A percentile compares a stretch with the other conserved stretches of the same genome.
phyloP scores from a whole-genome alignment of 2,888 invertebrate species.

The Atrina japonica region DNA sequence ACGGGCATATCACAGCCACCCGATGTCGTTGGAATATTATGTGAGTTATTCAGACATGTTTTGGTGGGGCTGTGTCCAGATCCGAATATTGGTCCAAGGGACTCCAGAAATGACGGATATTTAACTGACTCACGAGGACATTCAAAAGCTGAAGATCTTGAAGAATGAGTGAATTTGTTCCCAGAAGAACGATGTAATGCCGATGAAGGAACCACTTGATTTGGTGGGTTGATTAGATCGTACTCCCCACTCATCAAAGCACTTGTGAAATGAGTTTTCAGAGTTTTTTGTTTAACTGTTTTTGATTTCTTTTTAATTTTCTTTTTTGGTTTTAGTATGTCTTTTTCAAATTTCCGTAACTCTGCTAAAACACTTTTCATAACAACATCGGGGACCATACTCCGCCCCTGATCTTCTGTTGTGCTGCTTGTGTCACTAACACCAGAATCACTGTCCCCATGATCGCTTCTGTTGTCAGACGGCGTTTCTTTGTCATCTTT shows the following conservation, averaged over 20 bases:
- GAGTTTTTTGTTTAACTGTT: constrained; percentile 43
- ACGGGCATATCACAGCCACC: constrained; percentile 53
- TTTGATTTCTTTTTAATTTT: constrained; percentile 60
- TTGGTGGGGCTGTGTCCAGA: constrained; percentile 13
- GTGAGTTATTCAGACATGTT: not conserved
- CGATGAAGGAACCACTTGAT: constrained; percentile 69
- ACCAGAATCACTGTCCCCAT: constrained; percentile 45
- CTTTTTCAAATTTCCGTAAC: constrained; percentile 68
- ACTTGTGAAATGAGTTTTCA: constrained; percentile 48
- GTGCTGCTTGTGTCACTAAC: constrained; percentile 48
- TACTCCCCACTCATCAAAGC: constrained; percentile 60
- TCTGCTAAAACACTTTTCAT: constrained; percentile 73
- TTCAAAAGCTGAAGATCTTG: constrained; percentile 68
- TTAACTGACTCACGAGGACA: constrained; percentile 49
- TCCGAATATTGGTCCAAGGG: constrained; percentile 9
- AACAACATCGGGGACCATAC: constrained; percentile 69
- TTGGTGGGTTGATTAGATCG: constrained; percentile 74
- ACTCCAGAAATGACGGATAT: constrained; percentile 12
- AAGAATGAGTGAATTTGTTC: constrained; percentile 66
- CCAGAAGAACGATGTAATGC: constrained; percentile 54
- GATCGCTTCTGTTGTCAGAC: constrained; percentile 23
- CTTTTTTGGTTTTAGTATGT: constrained; percentile 64
- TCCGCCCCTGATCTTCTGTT: constrained; percentile 46
- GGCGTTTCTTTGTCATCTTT: constrained; percentile 18
- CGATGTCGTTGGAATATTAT: constrained; percentile 34